These are phyloP conservation scores for Drosophila repleta DNA, from an alignment of 1,140 invertebrate species.

Conservation along the genomic window DNA sequence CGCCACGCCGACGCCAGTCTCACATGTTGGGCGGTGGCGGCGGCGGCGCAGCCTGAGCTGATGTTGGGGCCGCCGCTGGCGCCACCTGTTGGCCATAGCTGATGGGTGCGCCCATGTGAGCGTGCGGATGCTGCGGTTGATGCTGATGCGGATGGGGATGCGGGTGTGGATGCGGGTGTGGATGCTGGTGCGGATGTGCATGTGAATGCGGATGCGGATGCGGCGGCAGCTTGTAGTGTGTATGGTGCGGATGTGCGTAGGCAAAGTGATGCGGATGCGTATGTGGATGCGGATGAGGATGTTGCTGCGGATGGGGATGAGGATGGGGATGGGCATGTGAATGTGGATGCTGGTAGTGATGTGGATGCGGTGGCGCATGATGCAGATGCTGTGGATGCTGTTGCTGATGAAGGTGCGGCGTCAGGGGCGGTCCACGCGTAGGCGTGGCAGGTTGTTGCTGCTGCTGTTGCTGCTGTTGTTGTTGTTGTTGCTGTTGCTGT, in stretches of 20 bases:
- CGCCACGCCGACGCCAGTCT: slow-evolving; percentile 78
- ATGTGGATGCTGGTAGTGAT: slow-evolving; percentile 45
- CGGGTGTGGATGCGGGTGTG: slow-evolving; percentile 23
- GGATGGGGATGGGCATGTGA: slow-evolving; percentile 44
- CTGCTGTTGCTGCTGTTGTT: slow-evolving; percentile 46
- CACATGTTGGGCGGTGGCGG: slow-evolving; percentile 51
- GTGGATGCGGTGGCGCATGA: slow-evolving; percentile 51
- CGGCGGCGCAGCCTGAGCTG: slow-evolving; percentile 36
- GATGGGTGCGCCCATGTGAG: slow-evolving; percentile 68
- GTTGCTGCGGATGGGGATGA: slow-evolving; percentile 37
- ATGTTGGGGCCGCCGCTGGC: slow-evolving; percentile 31
- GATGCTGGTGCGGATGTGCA: slow-evolving; percentile 51
- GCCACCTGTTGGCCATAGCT: slow-evolving; percentile 60
- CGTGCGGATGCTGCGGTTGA: slow-evolving; percentile 54
- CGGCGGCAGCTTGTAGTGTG: slow-evolving; percentile 52
- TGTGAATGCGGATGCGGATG: slow-evolving; percentile 50
- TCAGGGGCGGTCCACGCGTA: slow-evolving; percentile 35
- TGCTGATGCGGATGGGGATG: slow-evolving; percentile 37
- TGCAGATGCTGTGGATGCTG: slow-evolving; percentile 47
- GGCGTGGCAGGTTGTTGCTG: slow-evolving; percentile 34
- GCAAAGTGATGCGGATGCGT: slow-evolving; percentile 38
- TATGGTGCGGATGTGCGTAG: slow-evolving; percentile 50
- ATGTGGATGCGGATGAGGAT: slow-evolving; percentile 41
- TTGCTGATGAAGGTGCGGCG: slow-evolving; percentile 39
- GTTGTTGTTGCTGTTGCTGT: slow-evolving; percentile 46